Evolutionary conservation across 1,140 invertebrate species (phyloP).

Genomic region (Zaprionus nigranus): DNA sequence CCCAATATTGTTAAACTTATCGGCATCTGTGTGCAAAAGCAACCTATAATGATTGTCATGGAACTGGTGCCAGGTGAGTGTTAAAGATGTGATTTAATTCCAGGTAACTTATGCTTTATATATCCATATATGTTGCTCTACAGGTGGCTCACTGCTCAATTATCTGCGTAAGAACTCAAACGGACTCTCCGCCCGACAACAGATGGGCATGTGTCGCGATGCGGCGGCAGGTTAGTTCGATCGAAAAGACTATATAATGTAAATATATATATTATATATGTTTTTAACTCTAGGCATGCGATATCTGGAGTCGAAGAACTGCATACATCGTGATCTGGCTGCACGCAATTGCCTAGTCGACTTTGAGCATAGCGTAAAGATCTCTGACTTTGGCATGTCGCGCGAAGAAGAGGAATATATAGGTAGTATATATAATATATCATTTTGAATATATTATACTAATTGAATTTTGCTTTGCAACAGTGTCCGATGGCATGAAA

Average conservation of each 20-base stretch:
- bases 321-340: constrained; percentile 98
- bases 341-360: constrained; percentile 94
- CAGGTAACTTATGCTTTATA: background rate
- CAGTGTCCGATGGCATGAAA: constrained; percentile 98
- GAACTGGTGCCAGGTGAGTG: constrained; percentile 86
- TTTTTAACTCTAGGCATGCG: constrained; percentile 88
- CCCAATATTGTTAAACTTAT: constrained; percentile 98
- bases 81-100: background rate
- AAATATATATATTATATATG: background rate
- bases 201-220: constrained; percentile 96
- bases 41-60: constrained; percentile 99
- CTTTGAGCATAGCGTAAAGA: constrained; percentile 95
- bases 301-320: constrained; percentile 98
- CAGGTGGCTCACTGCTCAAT: constrained; percentile 95
- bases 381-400: constrained; percentile 99
- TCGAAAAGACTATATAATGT: background rate
- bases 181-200: constrained; percentile 88
- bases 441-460: background rate
- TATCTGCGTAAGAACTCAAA: constrained; percentile 92
- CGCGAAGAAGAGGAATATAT: constrained; percentile 98
- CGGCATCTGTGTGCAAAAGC: constrained; percentile 98
- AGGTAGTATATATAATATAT: constrained; percentile 40
- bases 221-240: constrained; percentile 90
- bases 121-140: constrained; percentile 41
- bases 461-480: background rate